Evolutionary conservation across 2,888 invertebrate species (phyloP).

Genomic region (Dasysyrphus tricinctus): DNA sequence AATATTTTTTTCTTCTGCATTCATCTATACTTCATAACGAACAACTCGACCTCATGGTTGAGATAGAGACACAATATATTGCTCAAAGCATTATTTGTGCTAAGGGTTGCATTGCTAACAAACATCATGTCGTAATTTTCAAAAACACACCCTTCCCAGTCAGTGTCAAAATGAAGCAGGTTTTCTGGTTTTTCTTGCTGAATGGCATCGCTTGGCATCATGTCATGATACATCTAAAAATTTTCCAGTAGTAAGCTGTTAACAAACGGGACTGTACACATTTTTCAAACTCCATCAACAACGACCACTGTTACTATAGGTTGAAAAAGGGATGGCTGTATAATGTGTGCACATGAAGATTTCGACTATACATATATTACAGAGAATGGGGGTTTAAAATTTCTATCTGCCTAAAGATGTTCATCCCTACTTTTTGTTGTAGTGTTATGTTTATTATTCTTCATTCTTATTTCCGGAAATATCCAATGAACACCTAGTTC

Average conservation of each 20-base stretch:
- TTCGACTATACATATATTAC: not conserved
- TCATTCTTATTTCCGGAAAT: not conserved
- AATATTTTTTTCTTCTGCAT: constrained; percentile 37
- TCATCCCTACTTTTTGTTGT: constrained; percentile 28
- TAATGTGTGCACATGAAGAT: constrained; percentile 40
- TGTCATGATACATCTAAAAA: constrained; percentile 3
- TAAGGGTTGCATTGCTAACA: constrained; percentile 38
- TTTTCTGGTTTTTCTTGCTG: constrained; percentile 14
- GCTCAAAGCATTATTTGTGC: not conserved
- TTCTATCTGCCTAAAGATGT: constrained; percentile 30
- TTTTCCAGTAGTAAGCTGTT: constrained; percentile 34
- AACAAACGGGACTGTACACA: constrained; percentile 60
- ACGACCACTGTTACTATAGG: not conserved
- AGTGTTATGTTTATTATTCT: not conserved
- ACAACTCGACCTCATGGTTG: not conserved
- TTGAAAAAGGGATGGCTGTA: constrained; percentile 19
- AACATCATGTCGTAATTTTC: constrained; percentile 13
- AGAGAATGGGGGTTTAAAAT: constrained; percentile 16
- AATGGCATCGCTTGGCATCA: constrained; percentile 30
- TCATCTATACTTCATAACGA: not conserved
- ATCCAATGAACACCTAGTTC: too few species aligned
- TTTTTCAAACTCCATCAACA: constrained; percentile 5
- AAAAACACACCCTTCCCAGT: constrained; percentile 54
- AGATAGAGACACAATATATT: not conserved
- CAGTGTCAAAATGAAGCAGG: constrained; percentile 3